Evolutionary conservation across 2,113 vertebrate species (phyloP).

Genomic region (Oncorhynchus nerka): DNA sequence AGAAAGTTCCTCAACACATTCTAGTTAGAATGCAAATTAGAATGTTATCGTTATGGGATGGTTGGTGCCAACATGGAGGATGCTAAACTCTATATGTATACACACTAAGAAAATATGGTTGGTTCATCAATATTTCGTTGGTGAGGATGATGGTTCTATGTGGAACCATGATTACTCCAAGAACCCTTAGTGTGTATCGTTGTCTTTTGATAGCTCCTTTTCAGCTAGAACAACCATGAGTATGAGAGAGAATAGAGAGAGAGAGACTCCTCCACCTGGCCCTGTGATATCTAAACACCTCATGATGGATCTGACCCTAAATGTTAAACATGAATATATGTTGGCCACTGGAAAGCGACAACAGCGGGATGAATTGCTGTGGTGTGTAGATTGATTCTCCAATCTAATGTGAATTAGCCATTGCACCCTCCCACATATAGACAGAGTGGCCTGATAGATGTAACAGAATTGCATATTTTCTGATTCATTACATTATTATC

Average conservation of each 20-base stretch:
- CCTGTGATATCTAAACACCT: neutral
- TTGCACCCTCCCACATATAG: conserved; percentile 12
- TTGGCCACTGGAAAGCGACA: neutral
- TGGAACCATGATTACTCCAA: too few species aligned
- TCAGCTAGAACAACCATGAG: too few species aligned
- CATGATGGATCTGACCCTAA: neutral
- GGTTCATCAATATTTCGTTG: too few species aligned
- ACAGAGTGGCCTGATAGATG: conserved; percentile 26
- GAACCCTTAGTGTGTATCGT: too few species aligned
- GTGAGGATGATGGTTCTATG: too few species aligned
- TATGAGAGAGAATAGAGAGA: too few species aligned
- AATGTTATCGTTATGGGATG: neutral
- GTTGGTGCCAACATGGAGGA: neutral
- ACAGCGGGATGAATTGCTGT: conserved; percentile 24
- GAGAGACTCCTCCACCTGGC: neutral
- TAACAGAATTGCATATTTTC: conserved; percentile 37
- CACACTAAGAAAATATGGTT: neutral
- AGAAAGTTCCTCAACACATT: neutral
- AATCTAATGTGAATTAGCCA: conserved; percentile 15
- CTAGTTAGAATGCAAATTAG: neutral
- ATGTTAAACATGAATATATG: neutral
- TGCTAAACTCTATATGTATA: too few species aligned
- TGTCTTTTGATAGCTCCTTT: too few species aligned
- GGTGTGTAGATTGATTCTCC: conserved; percentile 28
- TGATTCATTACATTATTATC: conserved; percentile 32